Percentiles rank a stretch among this genome's conserved stretches.
Evolutionary conservation across 2,888 invertebrate species (phyloP).

Genomic region (Deladenus siricidicola): DNA sequence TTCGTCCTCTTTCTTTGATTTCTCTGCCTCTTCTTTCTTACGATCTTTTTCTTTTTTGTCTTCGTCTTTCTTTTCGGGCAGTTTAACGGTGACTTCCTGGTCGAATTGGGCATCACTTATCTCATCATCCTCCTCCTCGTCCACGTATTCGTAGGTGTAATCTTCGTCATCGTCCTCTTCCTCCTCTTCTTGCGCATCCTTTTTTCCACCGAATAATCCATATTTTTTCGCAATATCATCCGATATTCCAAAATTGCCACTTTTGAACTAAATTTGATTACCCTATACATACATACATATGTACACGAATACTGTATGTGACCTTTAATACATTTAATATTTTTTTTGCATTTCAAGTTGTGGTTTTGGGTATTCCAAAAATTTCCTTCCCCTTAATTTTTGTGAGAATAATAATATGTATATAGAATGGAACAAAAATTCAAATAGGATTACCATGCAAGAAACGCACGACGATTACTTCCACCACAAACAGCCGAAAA

Average conservation of each 20-base stretch:
- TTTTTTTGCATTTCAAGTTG: no score
- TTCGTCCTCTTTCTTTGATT: background rate
- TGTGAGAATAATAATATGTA: no score
- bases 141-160: slow-evolving; percentile 6
- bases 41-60: background rate
- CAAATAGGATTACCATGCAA: no score
- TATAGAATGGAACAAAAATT: no score
- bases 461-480: no score
- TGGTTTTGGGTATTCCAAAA: no score
- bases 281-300: no score
- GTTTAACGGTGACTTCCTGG: background rate
- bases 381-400: no score
- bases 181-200: slow-evolving; percentile 3
- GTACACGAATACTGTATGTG: no score
- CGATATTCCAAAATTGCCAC: background rate
- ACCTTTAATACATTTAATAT: no score
- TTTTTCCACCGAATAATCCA: background rate
- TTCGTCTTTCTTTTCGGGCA: slow-evolving; percentile 3
- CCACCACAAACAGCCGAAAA: no score
- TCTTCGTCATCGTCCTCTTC: slow-evolving; percentile 9
- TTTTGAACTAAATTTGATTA: background rate
- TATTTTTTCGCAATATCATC: background rate
- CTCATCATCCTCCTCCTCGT: slow-evolving; percentile 5
- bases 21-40: background rate
- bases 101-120: slow-evolving; percentile 5